These are phyloP conservation scores for Gallinago solitaria DNA, from an alignment of 2,797 vertebrate species.

Conservation along the genomic window DNA sequence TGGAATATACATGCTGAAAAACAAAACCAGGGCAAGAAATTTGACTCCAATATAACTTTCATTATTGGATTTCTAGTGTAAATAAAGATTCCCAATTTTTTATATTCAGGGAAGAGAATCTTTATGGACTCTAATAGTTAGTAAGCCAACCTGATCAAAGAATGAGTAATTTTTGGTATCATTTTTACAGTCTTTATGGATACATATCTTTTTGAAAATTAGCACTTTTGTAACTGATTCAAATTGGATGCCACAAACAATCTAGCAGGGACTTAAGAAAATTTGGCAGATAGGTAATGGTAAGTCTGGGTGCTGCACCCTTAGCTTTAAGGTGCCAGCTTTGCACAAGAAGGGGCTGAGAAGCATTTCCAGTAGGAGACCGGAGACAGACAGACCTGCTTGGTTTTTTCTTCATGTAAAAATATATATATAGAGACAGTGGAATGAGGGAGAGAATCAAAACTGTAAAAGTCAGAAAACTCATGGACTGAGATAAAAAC, in stretches of 20 bases:
- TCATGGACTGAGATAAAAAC: not conserved
- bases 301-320: not conserved
- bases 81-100: not conserved
- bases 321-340: not conserved
- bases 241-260: not conserved
- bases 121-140: not conserved
- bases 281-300: not conserved
- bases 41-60: not conserved
- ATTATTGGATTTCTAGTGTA: not conserved
- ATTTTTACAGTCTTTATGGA: not conserved
- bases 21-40: not conserved
- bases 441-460: not conserved
- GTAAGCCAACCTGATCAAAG: not conserved
- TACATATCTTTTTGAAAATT: not conserved
- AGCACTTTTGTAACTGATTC: not conserved
- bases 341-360: not conserved
- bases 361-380: not conserved
- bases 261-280: not conserved
- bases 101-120: not conserved
- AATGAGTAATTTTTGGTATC: not conserved
- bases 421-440: not conserved
- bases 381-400: not conserved
- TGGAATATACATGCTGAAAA: not conserved
- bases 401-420: not conserved
- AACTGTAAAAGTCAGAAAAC: not conserved